Conservation (phyloP, 2,113 vertebrate genomes). For the Strix uralensis region DNA sequence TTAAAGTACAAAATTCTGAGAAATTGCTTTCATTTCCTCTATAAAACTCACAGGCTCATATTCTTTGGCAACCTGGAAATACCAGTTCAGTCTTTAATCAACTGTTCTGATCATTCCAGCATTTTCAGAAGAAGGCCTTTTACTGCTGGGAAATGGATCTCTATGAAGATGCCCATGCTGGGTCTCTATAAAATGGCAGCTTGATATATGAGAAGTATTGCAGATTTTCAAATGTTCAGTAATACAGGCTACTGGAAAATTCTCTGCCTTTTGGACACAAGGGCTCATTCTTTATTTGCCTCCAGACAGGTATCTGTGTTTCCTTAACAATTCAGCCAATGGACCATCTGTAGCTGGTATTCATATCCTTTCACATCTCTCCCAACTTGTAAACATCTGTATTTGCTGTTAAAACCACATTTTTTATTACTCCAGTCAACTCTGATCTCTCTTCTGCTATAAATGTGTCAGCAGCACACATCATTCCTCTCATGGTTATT, state of each 20-base stretch:
- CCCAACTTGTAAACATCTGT: not conserved
- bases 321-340: not conserved
- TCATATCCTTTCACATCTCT: not conserved
- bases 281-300: not conserved
- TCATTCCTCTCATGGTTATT: not conserved
- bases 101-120: not conserved
- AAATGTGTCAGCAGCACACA: not conserved
- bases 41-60: not conserved
- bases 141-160: not conserved
- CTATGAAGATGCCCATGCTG: not conserved
- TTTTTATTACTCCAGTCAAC: not conserved
- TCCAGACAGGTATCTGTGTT: not conserved
- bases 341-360: not conserved
- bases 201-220: not conserved
- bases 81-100: not conserved
- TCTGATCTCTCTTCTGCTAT: not conserved
- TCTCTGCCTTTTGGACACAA: not conserved
- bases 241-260: not conserved
- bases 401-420: not conserved
- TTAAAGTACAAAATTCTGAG: not conserved
- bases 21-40: not conserved
- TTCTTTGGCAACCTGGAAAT: not conserved
- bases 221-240: not conserved
- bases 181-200: not conserved
- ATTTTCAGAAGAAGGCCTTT: not conserved